Conservation (phyloP, 2,113 vertebrate genomes). For the Pelusios castaneus region DNA sequence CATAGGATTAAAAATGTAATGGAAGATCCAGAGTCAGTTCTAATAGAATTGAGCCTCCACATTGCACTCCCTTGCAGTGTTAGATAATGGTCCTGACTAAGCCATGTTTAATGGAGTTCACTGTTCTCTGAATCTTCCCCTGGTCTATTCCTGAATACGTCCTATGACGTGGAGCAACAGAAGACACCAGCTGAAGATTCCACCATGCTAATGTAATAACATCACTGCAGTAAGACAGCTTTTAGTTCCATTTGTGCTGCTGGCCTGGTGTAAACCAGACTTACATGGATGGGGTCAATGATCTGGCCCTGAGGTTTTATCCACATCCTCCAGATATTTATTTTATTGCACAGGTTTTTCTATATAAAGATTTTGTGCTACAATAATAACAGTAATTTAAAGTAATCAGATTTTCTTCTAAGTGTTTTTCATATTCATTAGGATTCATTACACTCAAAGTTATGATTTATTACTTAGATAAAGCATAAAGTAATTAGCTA, state of each 20-base stretch:
- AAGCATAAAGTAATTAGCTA: constrained; percentile 31
- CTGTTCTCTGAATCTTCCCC: neutral
- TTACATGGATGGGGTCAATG: constrained; percentile 21
- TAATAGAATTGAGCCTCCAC: neutral
- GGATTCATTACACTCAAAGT: constrained; percentile 15
- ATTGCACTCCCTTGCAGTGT: neutral
- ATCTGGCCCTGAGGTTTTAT: constrained; percentile 17
- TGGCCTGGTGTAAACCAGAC: neutral
- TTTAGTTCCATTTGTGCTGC: neutral
- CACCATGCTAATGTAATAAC: neutral
- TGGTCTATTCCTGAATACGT: neutral
- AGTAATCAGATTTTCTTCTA: constrained; percentile 53
- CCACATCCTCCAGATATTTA: neutral
- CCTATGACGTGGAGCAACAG: neutral
- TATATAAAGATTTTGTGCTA: neutral
- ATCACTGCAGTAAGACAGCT: neutral
- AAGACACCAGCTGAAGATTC: neutral
- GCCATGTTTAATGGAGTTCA: neutral
- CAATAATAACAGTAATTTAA: neutral
- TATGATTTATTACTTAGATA: constrained; percentile 16
- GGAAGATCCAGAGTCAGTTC: neutral
- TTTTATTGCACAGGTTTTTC: neutral
- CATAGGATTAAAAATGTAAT: neutral
- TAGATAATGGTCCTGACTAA: neutral
- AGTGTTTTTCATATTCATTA: neutral